Evolutionary conservation across 2,797 vertebrate species (phyloP), one percentile per base, ranked within the genome.

Genomic region (Harpagifer antarcticus): DNA sequence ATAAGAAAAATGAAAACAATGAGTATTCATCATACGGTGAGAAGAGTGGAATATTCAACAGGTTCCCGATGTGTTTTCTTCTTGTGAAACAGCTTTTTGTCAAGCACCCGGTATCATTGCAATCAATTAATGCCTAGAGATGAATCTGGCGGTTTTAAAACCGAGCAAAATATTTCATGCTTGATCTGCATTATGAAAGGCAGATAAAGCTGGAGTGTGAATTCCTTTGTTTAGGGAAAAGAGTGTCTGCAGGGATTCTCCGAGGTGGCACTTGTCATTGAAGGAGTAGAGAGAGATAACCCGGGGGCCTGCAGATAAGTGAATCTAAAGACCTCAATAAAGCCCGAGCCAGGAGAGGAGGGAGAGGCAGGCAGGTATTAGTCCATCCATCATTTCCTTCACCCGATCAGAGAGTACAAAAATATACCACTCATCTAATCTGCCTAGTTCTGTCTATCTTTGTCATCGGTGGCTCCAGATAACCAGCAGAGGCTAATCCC

Each of bases 301-400:
- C 87, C 59, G 61, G 70, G 80, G 90, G 77, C 62, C 83, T 72
- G 76, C 65, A 88, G 90, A 91, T 94, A 93, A 94, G 92, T 92
- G 90, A 94, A 94, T 93, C 91, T 90, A 90, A 92, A 93, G 89
- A 90, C 88, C 85, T 89, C 91, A 92, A 92, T 92, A 93, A 92
- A 90, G 85, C 82, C 66, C 3, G 20, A 85, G 88, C 74, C 75
- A 52, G 74, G 67, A 88, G 81, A 87, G 87, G 67, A 74, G 75
- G 73, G 84, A 73, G 81, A 81, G n/a, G 64, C 76, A 62, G 82
- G 76, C 53, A 85, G 78, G 90, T 94, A 94, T 94, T 91, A 91
- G 78, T 76, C 92, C 86, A 91, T 95, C 93, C 91, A 94, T 96
- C 91, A 94, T 80, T 68, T 90, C 84, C 88, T 85, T 81, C 86